These are phyloP conservation scores for Bubalus kerabau DNA, from an alignment of 2,113 vertebrate species.

Conservation along the genomic window DNA sequence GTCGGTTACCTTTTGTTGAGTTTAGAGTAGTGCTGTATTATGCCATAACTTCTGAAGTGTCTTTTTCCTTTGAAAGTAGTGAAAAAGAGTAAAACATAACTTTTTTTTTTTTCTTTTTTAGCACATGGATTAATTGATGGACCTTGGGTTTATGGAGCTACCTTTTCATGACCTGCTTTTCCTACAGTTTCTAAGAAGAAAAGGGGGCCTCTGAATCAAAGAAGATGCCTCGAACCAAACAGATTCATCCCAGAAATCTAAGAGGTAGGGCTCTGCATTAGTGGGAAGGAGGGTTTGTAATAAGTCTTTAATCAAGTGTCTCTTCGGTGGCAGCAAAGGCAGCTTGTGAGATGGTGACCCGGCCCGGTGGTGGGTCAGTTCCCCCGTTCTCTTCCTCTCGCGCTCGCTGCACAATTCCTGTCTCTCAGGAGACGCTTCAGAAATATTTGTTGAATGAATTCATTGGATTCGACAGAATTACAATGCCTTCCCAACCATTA, in stretches of 20 bases:
- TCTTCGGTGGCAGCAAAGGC: not conserved
- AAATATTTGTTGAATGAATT: not conserved
- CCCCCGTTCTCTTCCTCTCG: not conserved
- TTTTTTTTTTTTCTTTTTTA: slow-evolving; percentile 57
- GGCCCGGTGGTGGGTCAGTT: not conserved
- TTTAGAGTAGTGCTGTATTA: not conserved
- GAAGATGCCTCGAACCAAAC: slow-evolving; percentile 99
- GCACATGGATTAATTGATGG: slow-evolving; percentile 80
- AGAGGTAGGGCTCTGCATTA: slow-evolving; percentile 86
- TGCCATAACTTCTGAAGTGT: not conserved
- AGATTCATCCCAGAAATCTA: slow-evolving; percentile 97
- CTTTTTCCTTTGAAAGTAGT: not conserved
- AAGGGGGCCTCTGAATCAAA: slow-evolving; percentile 76
- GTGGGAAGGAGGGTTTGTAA: not conserved
- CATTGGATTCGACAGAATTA: not conserved
- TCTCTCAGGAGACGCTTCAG: slow-evolving; percentile 9
- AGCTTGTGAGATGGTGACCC: not conserved
- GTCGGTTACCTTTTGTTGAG: not conserved
- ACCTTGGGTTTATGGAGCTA: slow-evolving; percentile 82
- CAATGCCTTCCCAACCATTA: not conserved
- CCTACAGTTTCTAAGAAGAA: slow-evolving; percentile 76
- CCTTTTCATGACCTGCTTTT: slow-evolving; percentile 73
- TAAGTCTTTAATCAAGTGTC: not conserved
- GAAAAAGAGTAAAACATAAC: not conserved
- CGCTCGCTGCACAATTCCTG: not conserved